These are phyloP conservation scores for Noctilio leporinus DNA, from an alignment of 2,113 vertebrate species.

Conservation along the genomic window DNA sequence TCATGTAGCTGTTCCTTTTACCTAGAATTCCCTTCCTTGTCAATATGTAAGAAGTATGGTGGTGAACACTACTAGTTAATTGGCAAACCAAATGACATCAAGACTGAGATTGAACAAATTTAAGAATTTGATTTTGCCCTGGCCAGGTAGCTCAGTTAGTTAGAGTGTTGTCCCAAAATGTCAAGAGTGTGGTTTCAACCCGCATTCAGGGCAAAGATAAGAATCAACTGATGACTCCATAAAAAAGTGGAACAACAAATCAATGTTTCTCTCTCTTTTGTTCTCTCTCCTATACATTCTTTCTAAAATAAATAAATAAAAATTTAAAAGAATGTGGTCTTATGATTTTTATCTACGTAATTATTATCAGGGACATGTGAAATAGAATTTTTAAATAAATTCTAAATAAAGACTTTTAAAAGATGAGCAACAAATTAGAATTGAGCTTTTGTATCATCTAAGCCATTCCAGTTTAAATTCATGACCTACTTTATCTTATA, in stretches of 20 bases:
- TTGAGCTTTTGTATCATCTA: slow-evolving; percentile 14
- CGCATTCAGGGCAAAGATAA: too few relatives aligned
- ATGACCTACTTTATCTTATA: slow-evolving; percentile 58
- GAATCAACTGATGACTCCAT: too few relatives aligned
- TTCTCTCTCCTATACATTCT: too few relatives aligned
- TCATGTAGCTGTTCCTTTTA: background rate
- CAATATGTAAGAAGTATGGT: background rate
- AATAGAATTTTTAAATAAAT: slow-evolving; percentile 17
- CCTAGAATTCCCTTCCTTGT: background rate
- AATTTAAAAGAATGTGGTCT: background rate
- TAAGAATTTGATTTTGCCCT: background rate
- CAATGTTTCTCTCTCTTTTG: too few relatives aligned
- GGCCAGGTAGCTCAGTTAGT: too few relatives aligned
- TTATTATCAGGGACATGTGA: background rate
- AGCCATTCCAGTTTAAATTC: slow-evolving; percentile 15
- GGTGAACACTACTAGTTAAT: background rate
- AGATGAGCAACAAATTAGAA: slow-evolving; percentile 9
- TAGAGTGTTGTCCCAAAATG: too few relatives aligned
- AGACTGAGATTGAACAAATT: background rate
- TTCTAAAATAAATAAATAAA: too few relatives aligned
- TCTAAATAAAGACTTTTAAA: background rate
- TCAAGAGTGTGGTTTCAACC: too few relatives aligned
- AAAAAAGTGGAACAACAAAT: too few relatives aligned
- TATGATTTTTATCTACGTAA: background rate
- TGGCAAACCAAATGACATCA: background rate